phyloP scores from a whole-genome alignment of 1,140 invertebrate genomes.

The Caenorhabditis briggsae region DNA sequence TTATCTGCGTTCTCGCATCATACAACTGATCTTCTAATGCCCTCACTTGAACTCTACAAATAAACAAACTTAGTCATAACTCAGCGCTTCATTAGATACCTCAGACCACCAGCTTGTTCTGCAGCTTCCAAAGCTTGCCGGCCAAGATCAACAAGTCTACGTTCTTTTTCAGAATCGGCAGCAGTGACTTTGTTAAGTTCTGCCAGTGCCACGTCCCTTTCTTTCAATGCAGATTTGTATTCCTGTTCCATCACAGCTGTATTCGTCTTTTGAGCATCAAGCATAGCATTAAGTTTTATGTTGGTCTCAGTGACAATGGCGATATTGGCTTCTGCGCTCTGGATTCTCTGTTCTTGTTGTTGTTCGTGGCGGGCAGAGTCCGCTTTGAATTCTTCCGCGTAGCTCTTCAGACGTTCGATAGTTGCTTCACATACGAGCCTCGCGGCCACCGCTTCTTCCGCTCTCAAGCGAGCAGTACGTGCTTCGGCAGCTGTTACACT shows the following conservation, averaged over 20 bases:
- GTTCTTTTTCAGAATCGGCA: conserved; percentile 9
- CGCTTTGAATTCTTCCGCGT: conserved; percentile 24
- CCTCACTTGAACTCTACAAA: conserved; percentile 4
- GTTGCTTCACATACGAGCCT: conserved; percentile 15
- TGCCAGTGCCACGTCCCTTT: neutral
- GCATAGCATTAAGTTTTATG: conserved; percentile 44
- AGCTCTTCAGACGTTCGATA: neutral
- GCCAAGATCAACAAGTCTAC: neutral
- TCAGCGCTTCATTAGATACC: neutral
- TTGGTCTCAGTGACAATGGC: conserved; percentile 30
- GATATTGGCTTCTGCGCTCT: conserved; percentile 8
- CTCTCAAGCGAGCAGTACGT: conserved; percentile 26
- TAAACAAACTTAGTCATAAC: neutral
- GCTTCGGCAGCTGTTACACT: conserved; percentile 12
- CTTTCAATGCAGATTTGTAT: conserved; percentile 16
- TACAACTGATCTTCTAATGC: conserved; percentile 28
- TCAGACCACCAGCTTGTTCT: conserved; percentile 8
- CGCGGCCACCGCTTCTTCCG: conserved; percentile 12
- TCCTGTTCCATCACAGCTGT: conserved; percentile 20
- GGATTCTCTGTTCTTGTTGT: conserved; percentile 8
- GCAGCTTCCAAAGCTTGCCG: neutral
- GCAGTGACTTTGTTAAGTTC: conserved; percentile 14
- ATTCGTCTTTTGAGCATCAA: conserved; percentile 33
- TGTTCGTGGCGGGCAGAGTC: neutral
- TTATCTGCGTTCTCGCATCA: neutral